Evolutionary conservation across 64 coral and sea anemone species (phyloP).

Genomic region (Hydrozoanthus tunicans): DNA sequence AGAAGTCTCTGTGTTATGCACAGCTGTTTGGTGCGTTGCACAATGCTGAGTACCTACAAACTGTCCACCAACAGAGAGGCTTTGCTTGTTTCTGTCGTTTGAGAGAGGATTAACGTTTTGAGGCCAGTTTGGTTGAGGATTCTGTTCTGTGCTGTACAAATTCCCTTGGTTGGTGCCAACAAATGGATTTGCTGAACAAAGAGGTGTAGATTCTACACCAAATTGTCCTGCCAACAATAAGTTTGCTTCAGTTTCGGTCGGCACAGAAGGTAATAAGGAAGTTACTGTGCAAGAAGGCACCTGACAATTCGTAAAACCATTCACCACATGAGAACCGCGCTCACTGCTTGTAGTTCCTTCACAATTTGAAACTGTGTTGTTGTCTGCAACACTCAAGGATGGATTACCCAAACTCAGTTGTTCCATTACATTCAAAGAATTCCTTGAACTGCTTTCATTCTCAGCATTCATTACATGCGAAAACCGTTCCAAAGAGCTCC

Average conservation of each 20-base stretch:
- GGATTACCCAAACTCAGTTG: neutral
- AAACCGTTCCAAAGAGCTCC: neutral
- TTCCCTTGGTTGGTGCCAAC: slow-evolving; percentile 5
- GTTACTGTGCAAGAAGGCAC: neutral
- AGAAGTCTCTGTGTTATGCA: neutral
- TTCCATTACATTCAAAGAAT: slow-evolving; percentile 4
- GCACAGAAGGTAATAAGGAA: neutral
- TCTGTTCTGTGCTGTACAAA: neutral
- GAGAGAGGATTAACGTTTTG: neutral
- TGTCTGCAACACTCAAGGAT: neutral
- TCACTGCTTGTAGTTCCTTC: neutral
- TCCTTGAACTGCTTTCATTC: slow-evolving; percentile 24
- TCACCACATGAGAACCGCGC: neutral
- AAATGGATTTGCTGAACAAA: neutral
- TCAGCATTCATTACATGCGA: neutral
- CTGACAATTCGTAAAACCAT: neutral
- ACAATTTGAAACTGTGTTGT: neutral
- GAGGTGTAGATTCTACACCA: neutral
- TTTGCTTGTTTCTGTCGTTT: neutral
- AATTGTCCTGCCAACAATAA: neutral
- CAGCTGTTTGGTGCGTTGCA: neutral
- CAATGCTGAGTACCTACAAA: neutral
- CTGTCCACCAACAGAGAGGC: neutral
- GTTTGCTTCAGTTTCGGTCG: neutral
- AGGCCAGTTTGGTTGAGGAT: neutral